phyloP scores from a whole-genome alignment of 2,888 invertebrate genomes.

The Drosophila bunnanda region DNA sequence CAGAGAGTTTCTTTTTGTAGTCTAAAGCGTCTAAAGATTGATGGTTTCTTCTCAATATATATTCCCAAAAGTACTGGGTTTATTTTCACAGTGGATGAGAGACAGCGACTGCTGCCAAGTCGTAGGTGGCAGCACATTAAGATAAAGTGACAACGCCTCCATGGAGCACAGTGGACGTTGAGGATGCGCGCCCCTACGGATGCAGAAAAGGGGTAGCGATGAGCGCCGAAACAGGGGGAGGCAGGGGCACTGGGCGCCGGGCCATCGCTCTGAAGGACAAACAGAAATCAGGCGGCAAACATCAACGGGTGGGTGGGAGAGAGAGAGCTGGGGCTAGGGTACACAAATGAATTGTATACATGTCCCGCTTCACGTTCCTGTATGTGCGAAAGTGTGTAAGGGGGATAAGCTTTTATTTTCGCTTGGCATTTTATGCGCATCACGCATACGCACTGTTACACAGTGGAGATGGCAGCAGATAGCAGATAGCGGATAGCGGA shows the following conservation, averaged over 20 bases:
- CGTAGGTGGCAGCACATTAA: conserved; percentile 82
- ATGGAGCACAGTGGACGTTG: conserved; percentile 45
- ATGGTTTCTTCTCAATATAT: background rate
- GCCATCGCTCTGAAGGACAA: conserved; percentile 64
- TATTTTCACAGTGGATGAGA: conserved; percentile 10
- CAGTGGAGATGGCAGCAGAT: conserved; percentile 48
- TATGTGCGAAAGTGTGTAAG: background rate
- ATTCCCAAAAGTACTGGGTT: background rate
- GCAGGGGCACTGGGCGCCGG: conserved; percentile 1
- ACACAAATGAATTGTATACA: conserved; percentile 76
- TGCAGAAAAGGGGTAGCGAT: conserved; percentile 68
- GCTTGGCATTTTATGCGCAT: conserved; percentile 79
- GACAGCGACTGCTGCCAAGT: conserved; percentile 58
- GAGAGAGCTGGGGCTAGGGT: conserved; percentile 38
- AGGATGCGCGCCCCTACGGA: conserved; percentile 39
- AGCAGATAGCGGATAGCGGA: conserved; percentile 23
- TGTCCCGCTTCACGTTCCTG: conserved; percentile 29
- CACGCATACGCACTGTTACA: conserved; percentile 77
- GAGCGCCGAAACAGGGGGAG: background rate
- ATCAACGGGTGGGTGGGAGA: conserved; percentile 46
- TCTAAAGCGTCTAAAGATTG: background rate
- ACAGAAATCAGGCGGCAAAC: conserved; percentile 71
- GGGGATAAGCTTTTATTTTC: conserved; percentile 70
- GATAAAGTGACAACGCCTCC: conserved; percentile 80
- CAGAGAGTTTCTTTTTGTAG: too few relatives aligned